Percentiles rank a stretch among this genome's conserved stretches.
These are phyloP conservation scores for Sycophila texana DNA, from an alignment of 2,888 invertebrate species.

Conservation along the genomic window DNA sequence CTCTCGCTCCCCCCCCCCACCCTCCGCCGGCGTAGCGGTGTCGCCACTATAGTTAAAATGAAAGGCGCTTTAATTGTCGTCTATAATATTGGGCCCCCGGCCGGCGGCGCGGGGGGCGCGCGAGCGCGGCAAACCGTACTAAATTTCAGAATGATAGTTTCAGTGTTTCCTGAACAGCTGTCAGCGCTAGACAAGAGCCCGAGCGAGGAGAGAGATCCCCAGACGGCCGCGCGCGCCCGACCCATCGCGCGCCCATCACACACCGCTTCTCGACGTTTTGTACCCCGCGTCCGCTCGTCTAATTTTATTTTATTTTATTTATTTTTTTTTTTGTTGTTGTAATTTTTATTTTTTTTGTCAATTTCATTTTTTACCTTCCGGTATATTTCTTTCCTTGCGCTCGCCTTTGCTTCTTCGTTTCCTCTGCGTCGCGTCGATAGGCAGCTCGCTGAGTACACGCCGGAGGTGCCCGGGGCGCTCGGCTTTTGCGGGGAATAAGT, in stretches of 20 bases:
- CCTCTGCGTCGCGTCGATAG: too few species aligned
- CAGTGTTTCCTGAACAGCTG: slow-evolving; percentile 75
- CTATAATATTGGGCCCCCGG: slow-evolving; percentile 63
- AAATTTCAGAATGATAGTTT: slow-evolving; percentile 73
- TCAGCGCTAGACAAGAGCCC: slow-evolving; percentile 72
- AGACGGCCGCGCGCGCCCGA: slow-evolving; percentile 33
- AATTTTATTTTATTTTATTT: not conserved
- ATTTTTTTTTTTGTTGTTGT: not conserved
- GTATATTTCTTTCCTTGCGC: too few species aligned
- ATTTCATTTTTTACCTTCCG: too few species aligned
- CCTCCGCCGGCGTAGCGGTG: slow-evolving; percentile 64
- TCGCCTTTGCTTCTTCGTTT: too few species aligned
- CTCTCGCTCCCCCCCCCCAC: slow-evolving; percentile 7
- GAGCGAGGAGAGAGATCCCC: slow-evolving; percentile 61
- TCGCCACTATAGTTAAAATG: slow-evolving; percentile 74
- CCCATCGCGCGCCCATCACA: slow-evolving; percentile 16
- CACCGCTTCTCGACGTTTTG: not conserved
- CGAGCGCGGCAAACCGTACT: slow-evolving; percentile 63
- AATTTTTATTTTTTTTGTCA: not conserved
- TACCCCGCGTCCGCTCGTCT: not conserved
- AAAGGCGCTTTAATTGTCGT: slow-evolving; percentile 73
- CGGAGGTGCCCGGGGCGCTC: not conserved
- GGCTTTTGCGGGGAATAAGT: not conserved
- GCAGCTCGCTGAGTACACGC: not conserved
- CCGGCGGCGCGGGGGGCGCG: slow-evolving; percentile 27